Percentiles rank a stretch among this genome's conserved stretches.
Evolutionary conservation across 2,797 vertebrate genomes (phyloP).

Genomic region (Apogon talboti): DNA sequence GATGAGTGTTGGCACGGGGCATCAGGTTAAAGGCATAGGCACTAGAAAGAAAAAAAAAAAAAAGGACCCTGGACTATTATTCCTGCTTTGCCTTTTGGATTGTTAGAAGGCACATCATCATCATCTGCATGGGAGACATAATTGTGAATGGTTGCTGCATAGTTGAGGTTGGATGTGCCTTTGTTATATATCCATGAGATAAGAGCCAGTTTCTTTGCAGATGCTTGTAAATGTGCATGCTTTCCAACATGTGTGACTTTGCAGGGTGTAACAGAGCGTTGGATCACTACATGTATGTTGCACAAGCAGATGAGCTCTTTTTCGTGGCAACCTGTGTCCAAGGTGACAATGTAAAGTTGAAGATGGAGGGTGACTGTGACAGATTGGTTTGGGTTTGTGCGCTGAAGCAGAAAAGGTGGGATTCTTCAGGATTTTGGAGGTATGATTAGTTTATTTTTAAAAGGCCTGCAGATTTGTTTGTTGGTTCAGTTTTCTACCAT

Average conservation of each 20-base stretch:
- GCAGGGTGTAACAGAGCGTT: slow-evolving; percentile 50
- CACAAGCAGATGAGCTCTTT: slow-evolving; percentile 54
- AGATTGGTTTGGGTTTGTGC: slow-evolving; percentile 64
- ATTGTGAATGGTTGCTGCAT: slow-evolving; percentile 52
- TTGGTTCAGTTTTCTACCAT: slow-evolving; percentile 47
- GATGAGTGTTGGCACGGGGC: slow-evolving; percentile 76
- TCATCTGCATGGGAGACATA: slow-evolving; percentile 57
- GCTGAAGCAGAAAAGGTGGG: slow-evolving; percentile 62
- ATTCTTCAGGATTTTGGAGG: slow-evolving; percentile 39
- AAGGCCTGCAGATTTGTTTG: slow-evolving; percentile 60
- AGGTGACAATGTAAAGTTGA: slow-evolving; percentile 79
- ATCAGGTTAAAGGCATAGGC: slow-evolving; percentile 79
- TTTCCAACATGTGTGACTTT: slow-evolving; percentile 59
- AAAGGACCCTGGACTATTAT: slow-evolving; percentile 40
- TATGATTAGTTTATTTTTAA: slow-evolving; percentile 34
- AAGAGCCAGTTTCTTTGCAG: background rate
- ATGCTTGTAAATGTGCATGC: slow-evolving; percentile 46
- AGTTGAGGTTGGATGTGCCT: slow-evolving; percentile 56
- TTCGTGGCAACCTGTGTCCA: slow-evolving; percentile 56
- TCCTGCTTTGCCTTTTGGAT: slow-evolving; percentile 42
- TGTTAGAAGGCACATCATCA: slow-evolving; percentile 48
- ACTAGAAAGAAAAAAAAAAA: background rate
- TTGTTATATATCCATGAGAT: slow-evolving; percentile 47
- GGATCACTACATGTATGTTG: slow-evolving; percentile 31
- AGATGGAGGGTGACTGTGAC: slow-evolving; percentile 69